A percentile compares a stretch with the other conserved stretches of the same genome.
Conservation (phyloP, 2,113 vertebrate genomes). For the Pachypanchax playfairii region DNA sequence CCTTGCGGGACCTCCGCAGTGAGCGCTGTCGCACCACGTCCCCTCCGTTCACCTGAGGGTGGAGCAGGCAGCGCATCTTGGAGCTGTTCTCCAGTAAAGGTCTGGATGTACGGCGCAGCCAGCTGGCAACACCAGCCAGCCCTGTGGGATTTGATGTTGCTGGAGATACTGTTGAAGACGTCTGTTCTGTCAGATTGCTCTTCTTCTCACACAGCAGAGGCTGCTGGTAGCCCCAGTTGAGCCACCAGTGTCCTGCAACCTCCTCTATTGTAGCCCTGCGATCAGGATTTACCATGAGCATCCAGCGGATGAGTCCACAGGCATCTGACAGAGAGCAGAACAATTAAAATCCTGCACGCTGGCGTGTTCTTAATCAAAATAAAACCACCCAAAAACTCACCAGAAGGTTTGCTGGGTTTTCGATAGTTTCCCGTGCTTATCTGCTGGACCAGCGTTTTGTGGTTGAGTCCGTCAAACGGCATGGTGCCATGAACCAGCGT, state of each 20-base stretch:
- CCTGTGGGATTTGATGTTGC: constrained; percentile 48
- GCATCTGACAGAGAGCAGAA: constrained; percentile 83
- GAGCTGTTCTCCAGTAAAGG: constrained; percentile 91
- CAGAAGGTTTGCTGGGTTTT: constrained; percentile 88
- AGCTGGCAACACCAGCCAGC: constrained; percentile 82
- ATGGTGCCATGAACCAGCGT: constrained; percentile 93
- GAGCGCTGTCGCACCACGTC: constrained; percentile 88
- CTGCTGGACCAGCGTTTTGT: constrained; percentile 90
- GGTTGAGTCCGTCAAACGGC: constrained; percentile 93
- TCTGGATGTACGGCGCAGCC: constrained; percentile 90
- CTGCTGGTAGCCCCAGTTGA: constrained; percentile 92
- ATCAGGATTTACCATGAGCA: constrained; percentile 96
- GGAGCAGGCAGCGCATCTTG: constrained; percentile 90
- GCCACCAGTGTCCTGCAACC: constrained; percentile 95
- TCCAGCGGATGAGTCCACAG: constrained; percentile 96
- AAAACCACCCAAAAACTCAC: constrained; percentile 64
- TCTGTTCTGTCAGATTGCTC: constrained; percentile 28
- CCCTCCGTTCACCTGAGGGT: constrained; percentile 75
- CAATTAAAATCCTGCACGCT: no score
- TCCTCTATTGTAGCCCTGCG: constrained; percentile 94
- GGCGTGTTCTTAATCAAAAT: not conserved
- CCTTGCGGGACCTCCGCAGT: constrained; percentile 91
- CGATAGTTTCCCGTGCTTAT: constrained; percentile 91
- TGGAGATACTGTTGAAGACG: not conserved
- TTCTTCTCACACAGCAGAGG: constrained; percentile 79